phyloP scores from a whole-genome alignment of 2,797 vertebrate genomes.

The Fratercula arctica region DNA sequence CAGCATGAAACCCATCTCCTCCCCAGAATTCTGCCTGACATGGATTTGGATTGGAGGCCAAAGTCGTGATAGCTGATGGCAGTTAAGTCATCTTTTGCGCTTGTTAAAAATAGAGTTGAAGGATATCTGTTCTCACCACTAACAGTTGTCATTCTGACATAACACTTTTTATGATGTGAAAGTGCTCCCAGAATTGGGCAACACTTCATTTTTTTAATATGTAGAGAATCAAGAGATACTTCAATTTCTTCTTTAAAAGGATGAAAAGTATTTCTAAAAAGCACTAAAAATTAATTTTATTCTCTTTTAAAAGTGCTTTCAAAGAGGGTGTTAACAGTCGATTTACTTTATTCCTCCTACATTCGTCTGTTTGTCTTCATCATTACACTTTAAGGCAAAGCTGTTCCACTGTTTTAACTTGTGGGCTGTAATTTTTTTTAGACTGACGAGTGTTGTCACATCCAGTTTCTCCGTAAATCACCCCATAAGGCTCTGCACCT shows the following conservation, averaged over 20 bases:
- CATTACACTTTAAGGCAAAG: slow-evolving; percentile 52
- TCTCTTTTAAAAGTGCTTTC: slow-evolving; percentile 26
- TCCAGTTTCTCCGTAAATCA: neutral
- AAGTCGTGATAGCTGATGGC: neutral
- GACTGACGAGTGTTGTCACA: neutral
- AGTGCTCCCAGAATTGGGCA: neutral
- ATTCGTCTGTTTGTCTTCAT: slow-evolving; percentile 69
- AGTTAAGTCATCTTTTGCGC: neutral
- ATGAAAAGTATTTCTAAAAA: neutral
- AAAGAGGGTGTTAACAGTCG: neutral
- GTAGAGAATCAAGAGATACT: neutral
- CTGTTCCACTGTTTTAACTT: slow-evolving; percentile 27
- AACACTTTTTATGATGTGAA: neutral
- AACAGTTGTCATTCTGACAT: neutral
- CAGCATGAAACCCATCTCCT: neutral
- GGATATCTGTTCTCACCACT: neutral
- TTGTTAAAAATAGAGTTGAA: neutral
- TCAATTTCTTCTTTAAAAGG: neutral
- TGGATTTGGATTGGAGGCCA: neutral
- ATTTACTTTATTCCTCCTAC: slow-evolving; percentile 69
- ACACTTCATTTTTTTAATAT: neutral
- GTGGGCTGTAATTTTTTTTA: slow-evolving; percentile 18
- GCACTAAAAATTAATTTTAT: neutral
- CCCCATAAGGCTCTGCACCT: neutral
- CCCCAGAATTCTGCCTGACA: neutral